Evolutionary conservation across 2,888 invertebrate species (phyloP), one percentile per base, ranked within the genome.

Genomic region (Portevinia maculata): DNA sequence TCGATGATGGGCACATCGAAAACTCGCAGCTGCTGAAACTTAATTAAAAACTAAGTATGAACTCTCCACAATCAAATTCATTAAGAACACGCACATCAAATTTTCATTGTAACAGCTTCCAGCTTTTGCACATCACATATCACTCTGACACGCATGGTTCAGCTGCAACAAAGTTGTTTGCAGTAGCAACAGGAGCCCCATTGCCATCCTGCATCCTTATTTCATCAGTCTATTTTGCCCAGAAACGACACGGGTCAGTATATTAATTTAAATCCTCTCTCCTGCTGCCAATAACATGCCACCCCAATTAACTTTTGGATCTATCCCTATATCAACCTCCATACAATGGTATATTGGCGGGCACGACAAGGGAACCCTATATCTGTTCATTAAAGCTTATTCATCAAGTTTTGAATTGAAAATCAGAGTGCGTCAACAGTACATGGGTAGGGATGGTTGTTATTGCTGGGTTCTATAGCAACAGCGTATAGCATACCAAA

Each of bases 341-440:
- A 46, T 37, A 28, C 57, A n/a, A 34, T 50, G 39, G 19, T 57
- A 46, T 30, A 7, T 32, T 46, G 34, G 46, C 46, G 21, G 48
- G 1, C 34, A 6, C 50, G 28, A 9, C 19, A 24, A 24, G 24
- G 24, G 3, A 24, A 24, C 24, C 24, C 50, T 64, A 69, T 70
- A 53, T 76, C 78, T 74, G 79, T 79, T 84, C 84, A 74, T 84
- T 84, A 84, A 79, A 84, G 84, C 84, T 84, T 84, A 84, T 79
- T 84, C 84, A 84, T 84, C 84, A 84, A 84, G 62, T 84, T 79
- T 69, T 84, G 84, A 84, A 84, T 84, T 79, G 84, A 84, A 84
- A 84, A 84, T 84, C 84, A 84, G 69, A 84, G 73, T 79, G 79
- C 83, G 78, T 83, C 83, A 78, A 75, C 71, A 73, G n/a, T 24